Evolutionary conservation across 2,888 invertebrate genomes (phyloP).

Genomic region (Matsumyia berberina): DNA sequence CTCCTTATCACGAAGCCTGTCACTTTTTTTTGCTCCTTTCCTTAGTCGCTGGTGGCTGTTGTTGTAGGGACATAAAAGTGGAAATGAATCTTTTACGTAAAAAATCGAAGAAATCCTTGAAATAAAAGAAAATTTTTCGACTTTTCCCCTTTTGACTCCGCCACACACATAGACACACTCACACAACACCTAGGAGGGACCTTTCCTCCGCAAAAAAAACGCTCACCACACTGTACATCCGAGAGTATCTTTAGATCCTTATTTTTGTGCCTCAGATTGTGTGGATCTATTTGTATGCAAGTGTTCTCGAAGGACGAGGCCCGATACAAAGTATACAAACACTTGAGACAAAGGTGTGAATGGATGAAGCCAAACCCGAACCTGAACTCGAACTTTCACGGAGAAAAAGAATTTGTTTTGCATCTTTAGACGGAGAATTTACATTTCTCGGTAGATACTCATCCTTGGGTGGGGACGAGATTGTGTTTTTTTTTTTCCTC

Average conservation of each 20-base stretch:
- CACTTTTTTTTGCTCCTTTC: conserved; percentile 24
- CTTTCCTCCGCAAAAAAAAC: conserved; percentile 46
- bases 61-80: conserved; percentile 27
- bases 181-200: conserved; percentile 41
- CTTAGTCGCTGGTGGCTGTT: background rate
- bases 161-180: background rate
- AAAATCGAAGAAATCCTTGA: conserved; percentile 12
- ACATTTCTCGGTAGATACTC: conserved; percentile 18
- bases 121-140: conserved; percentile 47
- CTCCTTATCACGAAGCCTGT: conserved; percentile 37
- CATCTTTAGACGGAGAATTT: conserved; percentile 47
- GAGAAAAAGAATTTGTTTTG: conserved; percentile 55
- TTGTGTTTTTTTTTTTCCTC: conserved; percentile 15
- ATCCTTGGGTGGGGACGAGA: conserved; percentile 4
- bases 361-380: conserved; percentile 24
- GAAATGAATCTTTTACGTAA: conserved; percentile 29
- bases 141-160: conserved; percentile 18
- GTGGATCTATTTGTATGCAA: conserved; percentile 1
- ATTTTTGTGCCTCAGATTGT: background rate
- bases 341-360: conserved; percentile 69
- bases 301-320: conserved; percentile 21
- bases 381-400: conserved; percentile 43
- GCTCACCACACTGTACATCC: conserved; percentile 44
- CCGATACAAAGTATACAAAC: conserved; percentile 22
- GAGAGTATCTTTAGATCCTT: conserved; percentile 54